Evolutionary conservation across 1,140 invertebrate genomes (phyloP).

Genomic region (Drosophila asahinai): DNA sequence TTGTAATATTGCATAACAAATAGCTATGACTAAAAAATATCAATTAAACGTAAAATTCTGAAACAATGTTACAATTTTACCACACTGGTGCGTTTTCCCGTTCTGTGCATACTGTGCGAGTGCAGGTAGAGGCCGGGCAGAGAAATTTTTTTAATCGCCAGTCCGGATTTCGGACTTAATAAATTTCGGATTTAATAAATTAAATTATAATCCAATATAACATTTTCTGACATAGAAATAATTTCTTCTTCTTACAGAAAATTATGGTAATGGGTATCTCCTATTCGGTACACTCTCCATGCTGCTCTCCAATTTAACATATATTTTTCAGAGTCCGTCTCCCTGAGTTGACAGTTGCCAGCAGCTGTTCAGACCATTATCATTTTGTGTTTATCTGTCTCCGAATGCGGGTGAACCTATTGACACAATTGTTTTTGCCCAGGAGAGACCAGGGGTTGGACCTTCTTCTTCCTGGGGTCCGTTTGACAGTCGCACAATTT

Average conservation of each 20-base stretch:
- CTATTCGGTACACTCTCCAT: neutral
- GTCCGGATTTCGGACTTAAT: no score
- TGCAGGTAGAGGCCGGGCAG: no score
- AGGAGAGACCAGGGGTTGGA: slow-evolving; percentile 44
- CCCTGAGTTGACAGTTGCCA: slow-evolving; percentile 64
- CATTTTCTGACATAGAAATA: neutral
- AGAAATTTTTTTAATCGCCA: no score
- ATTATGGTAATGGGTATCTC: neutral
- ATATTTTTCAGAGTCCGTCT: slow-evolving; percentile 46
- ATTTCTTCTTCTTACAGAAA: neutral
- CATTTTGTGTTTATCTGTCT: slow-evolving; percentile 69
- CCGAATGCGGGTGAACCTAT: slow-evolving; percentile 78
- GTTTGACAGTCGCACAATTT: slow-evolving; percentile 37
- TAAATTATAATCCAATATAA: neutral
- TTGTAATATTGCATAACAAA: no score
- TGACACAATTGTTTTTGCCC: slow-evolving; percentile 80
- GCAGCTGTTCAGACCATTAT: slow-evolving; percentile 76
- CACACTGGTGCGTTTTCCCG: no score
- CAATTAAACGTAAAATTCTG: no score
- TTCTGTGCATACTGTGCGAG: no score
- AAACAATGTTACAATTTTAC: no score
- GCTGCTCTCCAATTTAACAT: neutral
- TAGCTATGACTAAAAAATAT: no score
- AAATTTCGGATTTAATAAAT: no score
- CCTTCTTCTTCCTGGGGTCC: slow-evolving; percentile 36